Percentiles rank a stretch among this genome's conserved stretches.
phyloP scores from a whole-genome alignment of 1,140 invertebrate genomes.

The Drosophila grimshawi region DNA sequence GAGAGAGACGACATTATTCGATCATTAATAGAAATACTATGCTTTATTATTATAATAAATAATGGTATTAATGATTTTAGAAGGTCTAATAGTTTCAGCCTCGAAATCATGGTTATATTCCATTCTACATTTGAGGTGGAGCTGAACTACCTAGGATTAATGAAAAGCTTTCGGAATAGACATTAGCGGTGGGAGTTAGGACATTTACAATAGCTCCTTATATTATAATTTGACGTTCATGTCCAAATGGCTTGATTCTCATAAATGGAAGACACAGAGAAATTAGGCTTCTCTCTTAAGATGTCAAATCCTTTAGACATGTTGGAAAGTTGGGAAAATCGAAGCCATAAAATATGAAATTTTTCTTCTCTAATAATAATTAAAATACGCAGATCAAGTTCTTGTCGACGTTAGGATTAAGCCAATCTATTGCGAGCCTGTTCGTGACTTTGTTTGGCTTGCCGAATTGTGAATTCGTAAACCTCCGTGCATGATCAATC shows the following conservation, averaged over 20 bases:
- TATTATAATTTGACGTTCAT: constrained; percentile 9
- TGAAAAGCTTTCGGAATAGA: neutral
- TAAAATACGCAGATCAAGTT: too few species aligned
- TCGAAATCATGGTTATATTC: constrained; percentile 22
- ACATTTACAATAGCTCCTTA: too few species aligned
- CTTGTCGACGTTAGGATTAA: too few species aligned
- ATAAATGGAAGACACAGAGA: constrained; percentile 21
- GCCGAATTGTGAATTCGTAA: too few species aligned
- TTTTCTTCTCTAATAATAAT: too few species aligned
- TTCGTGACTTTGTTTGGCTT: too few species aligned
- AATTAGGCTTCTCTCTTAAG: constrained; percentile 10
- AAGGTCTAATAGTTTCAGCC: constrained; percentile 6
- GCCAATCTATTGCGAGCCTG: too few species aligned
- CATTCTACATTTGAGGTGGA: constrained; percentile 18
- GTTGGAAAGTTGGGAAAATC: too few species aligned
- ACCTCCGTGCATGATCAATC: too few species aligned
- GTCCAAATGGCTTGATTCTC: constrained; percentile 22
- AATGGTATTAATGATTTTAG: constrained; percentile 2
- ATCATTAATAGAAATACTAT: constrained; percentile 2
- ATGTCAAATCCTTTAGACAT: neutral
- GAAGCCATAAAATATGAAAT: too few species aligned
- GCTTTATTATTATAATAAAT: neutral
- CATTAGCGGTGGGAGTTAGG: too few species aligned
- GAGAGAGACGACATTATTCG: too few species aligned
- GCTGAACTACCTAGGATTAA: neutral